phyloP scores from a whole-genome alignment of 2,113 vertebrate species.

The Holacanthus passer region DNA sequence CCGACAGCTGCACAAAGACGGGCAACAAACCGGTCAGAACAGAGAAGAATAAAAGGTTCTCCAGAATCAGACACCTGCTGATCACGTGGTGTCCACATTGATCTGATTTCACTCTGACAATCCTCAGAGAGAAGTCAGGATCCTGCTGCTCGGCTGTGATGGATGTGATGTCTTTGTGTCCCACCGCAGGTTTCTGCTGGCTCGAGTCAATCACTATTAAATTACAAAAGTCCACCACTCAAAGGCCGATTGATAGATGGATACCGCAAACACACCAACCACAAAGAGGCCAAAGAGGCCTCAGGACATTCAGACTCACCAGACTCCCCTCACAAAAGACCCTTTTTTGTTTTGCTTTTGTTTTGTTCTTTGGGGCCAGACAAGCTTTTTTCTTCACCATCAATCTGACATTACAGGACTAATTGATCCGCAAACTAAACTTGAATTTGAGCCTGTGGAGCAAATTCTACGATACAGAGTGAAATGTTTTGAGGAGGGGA shows the following conservation, averaged over 20 bases:
- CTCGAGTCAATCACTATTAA: constrained; percentile 91
- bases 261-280: constrained; percentile 84
- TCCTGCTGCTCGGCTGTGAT: constrained; percentile 86
- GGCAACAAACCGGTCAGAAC: not conserved
- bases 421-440: not conserved
- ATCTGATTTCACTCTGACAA: constrained; percentile 71
- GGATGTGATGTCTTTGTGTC: constrained; percentile 90
- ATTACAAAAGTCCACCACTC: constrained; percentile 91
- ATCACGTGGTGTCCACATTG: constrained; percentile 54
- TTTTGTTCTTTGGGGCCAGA: not conserved
- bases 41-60: constrained; percentile 12
- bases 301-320: constrained; percentile 77
- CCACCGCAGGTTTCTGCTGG: constrained; percentile 88
- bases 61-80: constrained; percentile 66
- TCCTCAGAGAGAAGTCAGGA: constrained; percentile 79
- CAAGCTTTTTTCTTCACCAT: not conserved
- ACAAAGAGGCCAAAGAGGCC: constrained; percentile 76
- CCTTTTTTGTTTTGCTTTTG: not conserved
- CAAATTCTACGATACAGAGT: too few relatives aligned
- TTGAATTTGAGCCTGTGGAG: too few relatives aligned
- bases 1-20: constrained; percentile 8
- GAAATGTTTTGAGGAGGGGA: too few relatives aligned
- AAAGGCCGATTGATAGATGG: constrained; percentile 92
- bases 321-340: constrained; percentile 4
- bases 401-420: not conserved